Evolutionary conservation across 2,797 vertebrate genomes (phyloP), one percentile per base, ranked within the genome.

Genomic region (Lepilemur ruficaudatus): DNA sequence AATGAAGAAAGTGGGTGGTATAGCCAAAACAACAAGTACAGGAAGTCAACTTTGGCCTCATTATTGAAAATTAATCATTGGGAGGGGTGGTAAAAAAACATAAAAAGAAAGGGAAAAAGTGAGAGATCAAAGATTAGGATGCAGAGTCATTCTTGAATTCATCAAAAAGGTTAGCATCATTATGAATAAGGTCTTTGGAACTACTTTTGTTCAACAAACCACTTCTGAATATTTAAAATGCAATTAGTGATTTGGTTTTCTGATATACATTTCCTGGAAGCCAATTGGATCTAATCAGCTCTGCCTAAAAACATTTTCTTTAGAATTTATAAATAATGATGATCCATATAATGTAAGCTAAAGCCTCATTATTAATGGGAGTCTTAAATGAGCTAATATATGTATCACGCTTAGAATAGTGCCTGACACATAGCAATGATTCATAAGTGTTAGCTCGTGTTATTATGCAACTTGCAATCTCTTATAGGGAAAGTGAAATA

Each of bases 201-300:
- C 91, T 94, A 96, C 91, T 96, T 96, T 96, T 96, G 76, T 94
- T 95, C 75, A 94, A 84, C 82, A 97, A 97, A 97, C 92, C 95
- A 97, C 95, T 97, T 96, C 85, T 97, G 97, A 97, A 97, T 98
- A 97, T 97, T 98, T 97, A 96, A 95, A 97, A 95, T 89, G 93
- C 80, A 97, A 97, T 97, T 98, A 97, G 91, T 93, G 73, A 96
- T 87, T 93, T 94, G 57, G 65, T 95, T 96, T 91, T 96, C 87
- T 72, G 72, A 93, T 94, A 87, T 91, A 95, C 76, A 95, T 96
- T 97, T 98, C 96, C 93, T 93, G 86, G 96, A 98, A 98, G 61
- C 83, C 92, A 94, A 95, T 91, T 96, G 95, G 75, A 73, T 92
- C 59, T 97, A 97, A 97, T 97, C 86, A 97, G 38, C 67, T 95